A percentile compares a stretch with the other conserved stretches of the same genome.
phyloP scores from a whole-genome alignment of 2,797 vertebrate genomes.

The Apogon talboti region DNA sequence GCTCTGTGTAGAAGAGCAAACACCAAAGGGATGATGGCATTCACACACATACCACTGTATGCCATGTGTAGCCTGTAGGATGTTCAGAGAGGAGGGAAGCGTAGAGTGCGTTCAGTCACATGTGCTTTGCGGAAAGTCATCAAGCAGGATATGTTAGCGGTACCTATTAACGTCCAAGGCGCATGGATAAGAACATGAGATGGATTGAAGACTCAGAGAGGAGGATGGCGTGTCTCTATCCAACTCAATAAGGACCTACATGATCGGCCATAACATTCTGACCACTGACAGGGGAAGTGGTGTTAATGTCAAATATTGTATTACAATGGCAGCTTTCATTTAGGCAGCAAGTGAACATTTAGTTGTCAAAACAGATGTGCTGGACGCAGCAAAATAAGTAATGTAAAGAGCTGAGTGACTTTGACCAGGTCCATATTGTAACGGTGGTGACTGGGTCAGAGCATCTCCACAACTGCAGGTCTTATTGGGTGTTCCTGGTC shows the following conservation, averaged over 20 bases:
- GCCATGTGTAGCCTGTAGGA: constrained; percentile 36
- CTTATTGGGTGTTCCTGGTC: too few relatives aligned
- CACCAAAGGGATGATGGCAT: constrained; percentile 13
- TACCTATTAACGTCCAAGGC: background rate
- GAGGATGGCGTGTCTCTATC: background rate
- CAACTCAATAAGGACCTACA: background rate
- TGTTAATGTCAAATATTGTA: too few relatives aligned
- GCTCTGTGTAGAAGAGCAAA: constrained; percentile 7
- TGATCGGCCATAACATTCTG: background rate
- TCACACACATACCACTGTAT: constrained; percentile 13
- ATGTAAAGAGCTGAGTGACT: too few relatives aligned
- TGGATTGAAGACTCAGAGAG: background rate
- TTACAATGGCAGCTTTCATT: too few relatives aligned
- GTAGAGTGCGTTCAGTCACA: background rate
- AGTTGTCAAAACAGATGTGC: too few relatives aligned
- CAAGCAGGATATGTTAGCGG: background rate
- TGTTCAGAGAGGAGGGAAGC: constrained; percentile 1
- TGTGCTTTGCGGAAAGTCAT: constrained; percentile 5
- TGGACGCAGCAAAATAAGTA: too few relatives aligned
- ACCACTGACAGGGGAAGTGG: background rate
- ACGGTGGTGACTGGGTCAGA: too few relatives aligned
- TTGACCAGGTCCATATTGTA: too few relatives aligned
- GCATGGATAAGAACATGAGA: constrained; percentile 2
- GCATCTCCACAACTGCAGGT: too few relatives aligned
- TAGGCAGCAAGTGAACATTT: too few relatives aligned